Base-by-base conservation (phyloP, 2,113 vertebrate genomes). In the Ophthalmolycus amberensis region DNA sequence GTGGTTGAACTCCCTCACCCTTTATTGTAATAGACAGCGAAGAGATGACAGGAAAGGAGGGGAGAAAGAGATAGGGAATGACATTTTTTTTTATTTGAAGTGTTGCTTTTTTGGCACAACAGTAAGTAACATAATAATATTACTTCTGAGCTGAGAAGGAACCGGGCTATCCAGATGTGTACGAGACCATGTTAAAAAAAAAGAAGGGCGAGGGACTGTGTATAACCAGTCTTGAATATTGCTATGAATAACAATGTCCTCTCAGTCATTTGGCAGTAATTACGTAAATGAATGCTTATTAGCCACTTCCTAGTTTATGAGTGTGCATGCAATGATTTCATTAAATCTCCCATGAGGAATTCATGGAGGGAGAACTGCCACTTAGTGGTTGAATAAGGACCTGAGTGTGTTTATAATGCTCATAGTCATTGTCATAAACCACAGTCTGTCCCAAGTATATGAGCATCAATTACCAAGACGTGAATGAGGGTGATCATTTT, bases 261-360 rank as follows among this genome's bases (percentile, higher is more conserved):
- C 71, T 56, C 22, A 80, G 75, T 82, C 77, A 75, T 83, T 84
- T 79, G 65, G 62, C 44, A 60, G 40, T 85, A 83, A 91, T 91
- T 84, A 88, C 58, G 75, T 83, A 71, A 87, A 90, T 82, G 12
- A 72, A 90, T 60, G 81, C 75, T 89, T 85, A 90, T 91, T 89
- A 89, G 83, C 73, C 71, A 77, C 81, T 87, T 90, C 83, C 87
- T 88, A 32, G 38, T 79, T 90, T 76, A 66, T 81, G 82, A 78
- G 74, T 59, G 38, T 80, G 85, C 52, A 64, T 71, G 71, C 82
- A 59, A 83, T 74, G 71, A 87, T 66, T 85, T 92, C 74, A 90
- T 91, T 88, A 87, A 85, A 87, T 83, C 68, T 70, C 78, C 82
- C 80, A 62, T 66, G 71, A 72, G 74, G 69, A 77, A 75, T 84